Evolutionary conservation across 2,797 vertebrate genomes (phyloP).

Genomic region (Mycteria americana): DNA sequence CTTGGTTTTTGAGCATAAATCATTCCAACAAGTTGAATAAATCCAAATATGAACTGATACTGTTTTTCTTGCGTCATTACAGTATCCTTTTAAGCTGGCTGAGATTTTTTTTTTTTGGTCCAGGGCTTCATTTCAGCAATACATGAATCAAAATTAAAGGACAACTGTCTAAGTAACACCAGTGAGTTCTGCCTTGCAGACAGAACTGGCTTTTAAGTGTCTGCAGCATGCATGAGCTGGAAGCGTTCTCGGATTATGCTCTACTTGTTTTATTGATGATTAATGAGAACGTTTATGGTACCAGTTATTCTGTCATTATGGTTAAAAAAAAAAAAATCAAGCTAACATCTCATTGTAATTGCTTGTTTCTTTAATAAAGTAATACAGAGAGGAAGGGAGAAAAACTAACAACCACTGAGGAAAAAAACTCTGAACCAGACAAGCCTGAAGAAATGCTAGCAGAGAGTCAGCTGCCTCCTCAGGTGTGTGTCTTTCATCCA

Average conservation of each 20-base stretch:
- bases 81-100: neutral
- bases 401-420: neutral
- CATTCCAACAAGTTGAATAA: neutral
- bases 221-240: neutral
- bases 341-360: slow-evolving; percentile 26
- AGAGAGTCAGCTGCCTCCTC: neutral
- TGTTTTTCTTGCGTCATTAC: neutral
- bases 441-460: neutral
- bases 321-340: neutral
- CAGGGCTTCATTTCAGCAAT: neutral
- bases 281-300: slow-evolving; percentile 58
- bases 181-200: neutral
- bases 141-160: slow-evolving; percentile 13
- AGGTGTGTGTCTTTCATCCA: neutral
- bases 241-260: slow-evolving; percentile 10
- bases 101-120: neutral
- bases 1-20: neutral
- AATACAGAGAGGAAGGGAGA: neutral
- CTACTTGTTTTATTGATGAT: slow-evolving; percentile 66
- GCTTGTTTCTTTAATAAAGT: slow-evolving; percentile 48
- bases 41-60: neutral
- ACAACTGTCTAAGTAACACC: neutral
- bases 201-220: slow-evolving; percentile 43
- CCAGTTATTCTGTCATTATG: slow-evolving; percentile 52
- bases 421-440: neutral